phyloP scores from a whole-genome alignment of 2,888 invertebrate species.

The Epirrhoe alternata region DNA sequence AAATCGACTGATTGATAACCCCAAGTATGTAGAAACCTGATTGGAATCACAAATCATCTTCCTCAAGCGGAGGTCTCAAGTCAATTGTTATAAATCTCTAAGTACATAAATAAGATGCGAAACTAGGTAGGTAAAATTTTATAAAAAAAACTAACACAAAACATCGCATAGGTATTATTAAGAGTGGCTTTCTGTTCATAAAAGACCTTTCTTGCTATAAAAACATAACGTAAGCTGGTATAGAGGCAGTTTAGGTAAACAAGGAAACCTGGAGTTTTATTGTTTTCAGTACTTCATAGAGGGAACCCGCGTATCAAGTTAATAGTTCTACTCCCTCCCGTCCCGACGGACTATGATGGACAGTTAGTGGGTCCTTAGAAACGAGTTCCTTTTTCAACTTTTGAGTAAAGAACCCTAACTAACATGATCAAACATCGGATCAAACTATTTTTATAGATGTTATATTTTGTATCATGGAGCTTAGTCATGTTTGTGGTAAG shows the following conservation, averaged over 20 bases:
- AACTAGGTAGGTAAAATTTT: neutral
- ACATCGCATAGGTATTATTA: too few species aligned
- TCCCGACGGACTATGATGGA: too few species aligned
- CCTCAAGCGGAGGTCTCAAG: neutral
- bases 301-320: too few species aligned
- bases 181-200: neutral
- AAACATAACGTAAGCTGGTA: neutral
- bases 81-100: neutral
- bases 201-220: neutral
- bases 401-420: too few species aligned
- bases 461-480: neutral
- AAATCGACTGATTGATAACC: slow-evolving; percentile 3
- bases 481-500: neutral
- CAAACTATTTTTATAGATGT: neutral
- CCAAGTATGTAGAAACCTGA: neutral
- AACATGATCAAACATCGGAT: too few species aligned
- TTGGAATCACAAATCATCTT: neutral
- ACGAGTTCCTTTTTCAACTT: too few species aligned
- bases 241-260: neutral
- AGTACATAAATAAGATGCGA: neutral
- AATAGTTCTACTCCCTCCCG: too few species aligned
- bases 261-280: neutral
- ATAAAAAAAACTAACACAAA: too few species aligned
- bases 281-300: too few species aligned
- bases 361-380: too few species aligned